These are phyloP conservation scores for Cephalotes varians DNA, from an alignment of 2,888 invertebrate genomes.

Conservation along the genomic window DNA sequence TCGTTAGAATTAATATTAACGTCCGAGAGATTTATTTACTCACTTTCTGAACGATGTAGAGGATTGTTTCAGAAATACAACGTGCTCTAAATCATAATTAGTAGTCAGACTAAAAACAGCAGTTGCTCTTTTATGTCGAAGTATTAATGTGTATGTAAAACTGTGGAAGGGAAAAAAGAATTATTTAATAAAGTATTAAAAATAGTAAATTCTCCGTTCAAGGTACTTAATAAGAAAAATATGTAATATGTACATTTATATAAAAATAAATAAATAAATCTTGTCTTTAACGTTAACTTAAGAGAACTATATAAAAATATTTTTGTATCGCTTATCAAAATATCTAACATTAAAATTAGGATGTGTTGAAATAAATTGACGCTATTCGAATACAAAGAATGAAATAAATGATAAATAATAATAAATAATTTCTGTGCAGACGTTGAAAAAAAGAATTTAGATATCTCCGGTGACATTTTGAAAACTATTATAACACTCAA, in stretches of 20 bases:
- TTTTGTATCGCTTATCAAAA: not conserved
- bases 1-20: slow-evolving; percentile 2
- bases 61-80: slow-evolving; percentile 3
- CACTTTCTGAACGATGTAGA: not conserved
- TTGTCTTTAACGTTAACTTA: not conserved
- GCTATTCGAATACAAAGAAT: not conserved
- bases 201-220: not conserved
- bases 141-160: not conserved
- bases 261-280: slow-evolving; percentile 6
- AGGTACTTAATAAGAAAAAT: not conserved
- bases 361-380: not conserved
- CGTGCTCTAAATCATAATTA: slow-evolving; percentile 11
- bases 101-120: not conserved
- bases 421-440: not conserved
- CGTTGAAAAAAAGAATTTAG: not conserved
- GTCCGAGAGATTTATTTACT: slow-evolving; percentile 26
- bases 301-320: not conserved
- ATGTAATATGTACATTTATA: not conserved
- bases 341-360: not conserved
- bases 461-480: not conserved
- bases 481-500: not conserved
- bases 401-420: not conserved
- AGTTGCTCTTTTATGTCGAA: not conserved
- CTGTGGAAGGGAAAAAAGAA: not conserved
- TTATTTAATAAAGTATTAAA: not conserved